Conservation (phyloP, 2,888 invertebrate genomes). For the Macaria notata region DNA sequence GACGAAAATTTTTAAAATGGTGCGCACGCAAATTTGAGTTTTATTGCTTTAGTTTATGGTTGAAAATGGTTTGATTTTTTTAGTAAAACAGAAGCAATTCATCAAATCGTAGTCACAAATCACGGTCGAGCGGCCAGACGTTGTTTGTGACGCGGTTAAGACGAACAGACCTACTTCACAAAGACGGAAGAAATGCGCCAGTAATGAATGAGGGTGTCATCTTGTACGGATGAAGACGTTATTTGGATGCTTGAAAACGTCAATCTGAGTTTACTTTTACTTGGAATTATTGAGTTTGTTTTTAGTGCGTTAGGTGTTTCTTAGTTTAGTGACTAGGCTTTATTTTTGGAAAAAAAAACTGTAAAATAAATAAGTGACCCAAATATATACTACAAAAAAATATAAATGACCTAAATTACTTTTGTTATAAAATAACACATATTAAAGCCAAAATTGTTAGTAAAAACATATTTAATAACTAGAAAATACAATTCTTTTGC, state of each 20-base stretch:
- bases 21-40: conserved; percentile 10
- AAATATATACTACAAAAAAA: too few relatives aligned
- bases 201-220: conserved; percentile 16
- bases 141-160: conserved; percentile 46
- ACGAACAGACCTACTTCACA: conserved; percentile 19
- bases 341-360: too few relatives aligned
- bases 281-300: too few relatives aligned
- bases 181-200: conserved; percentile 2
- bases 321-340: too few relatives aligned
- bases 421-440: too few relatives aligned
- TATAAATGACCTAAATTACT: too few relatives aligned
- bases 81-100: conserved; percentile 61
- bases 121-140: conserved; percentile 49
- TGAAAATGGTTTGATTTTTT: conserved; percentile 28
- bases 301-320: too few relatives aligned
- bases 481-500: too few relatives aligned
- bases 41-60: conserved; percentile 12
- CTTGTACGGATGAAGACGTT: conserved; percentile 6
- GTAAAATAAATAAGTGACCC: too few relatives aligned
- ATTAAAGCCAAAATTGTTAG: too few relatives aligned
- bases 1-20: conserved; percentile 16
- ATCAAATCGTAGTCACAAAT: conserved; percentile 70
- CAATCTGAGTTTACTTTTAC: too few relatives aligned
- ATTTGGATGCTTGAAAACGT: neutral
- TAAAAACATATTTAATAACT: too few relatives aligned